phyloP scores from a whole-genome alignment of 2,113 vertebrate species.

The Apus apus region DNA sequence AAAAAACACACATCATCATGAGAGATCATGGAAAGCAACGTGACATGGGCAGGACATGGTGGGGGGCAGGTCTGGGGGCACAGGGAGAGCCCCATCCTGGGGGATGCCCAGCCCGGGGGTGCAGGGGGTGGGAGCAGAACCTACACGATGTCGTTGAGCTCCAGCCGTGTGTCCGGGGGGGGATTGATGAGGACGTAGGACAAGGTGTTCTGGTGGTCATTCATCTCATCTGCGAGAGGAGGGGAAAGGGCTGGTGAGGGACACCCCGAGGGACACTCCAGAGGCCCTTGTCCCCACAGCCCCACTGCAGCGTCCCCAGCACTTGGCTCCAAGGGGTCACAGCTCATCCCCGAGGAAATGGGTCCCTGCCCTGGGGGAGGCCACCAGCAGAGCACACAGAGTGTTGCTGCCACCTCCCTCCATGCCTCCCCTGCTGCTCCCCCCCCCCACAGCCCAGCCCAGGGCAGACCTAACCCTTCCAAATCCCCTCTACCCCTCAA shows the following conservation, averaged over 20 bases:
- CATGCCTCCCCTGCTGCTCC: neutral
- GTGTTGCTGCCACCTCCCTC: neutral
- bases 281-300: neutral
- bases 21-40: rapidly evolving
- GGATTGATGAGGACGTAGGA: constrained; percentile 98
- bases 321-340: neutral
- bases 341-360: rapidly evolving
- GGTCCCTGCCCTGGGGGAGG: neutral
- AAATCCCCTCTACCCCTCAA: neutral
- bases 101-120: neutral
- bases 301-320: rapidly evolving
- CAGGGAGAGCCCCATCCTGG: rapidly evolving
- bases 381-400: rapidly evolving
- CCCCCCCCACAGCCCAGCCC: neutral
- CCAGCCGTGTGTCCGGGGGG: constrained; percentile 91
- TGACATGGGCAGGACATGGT: rapidly evolving
- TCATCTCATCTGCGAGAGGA: constrained; percentile 90
- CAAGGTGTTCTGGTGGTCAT: constrained; percentile 95
- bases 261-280: rapidly evolving
- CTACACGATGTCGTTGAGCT: constrained; percentile 95
- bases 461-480: rapidly evolving
- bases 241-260: constrained; percentile 12
- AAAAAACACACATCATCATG: rapidly evolving
- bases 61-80: neutral
- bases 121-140: neutral